Base-by-base conservation (phyloP, 1,140 invertebrate genomes). In the Ceratosolen solmsi region DNA sequence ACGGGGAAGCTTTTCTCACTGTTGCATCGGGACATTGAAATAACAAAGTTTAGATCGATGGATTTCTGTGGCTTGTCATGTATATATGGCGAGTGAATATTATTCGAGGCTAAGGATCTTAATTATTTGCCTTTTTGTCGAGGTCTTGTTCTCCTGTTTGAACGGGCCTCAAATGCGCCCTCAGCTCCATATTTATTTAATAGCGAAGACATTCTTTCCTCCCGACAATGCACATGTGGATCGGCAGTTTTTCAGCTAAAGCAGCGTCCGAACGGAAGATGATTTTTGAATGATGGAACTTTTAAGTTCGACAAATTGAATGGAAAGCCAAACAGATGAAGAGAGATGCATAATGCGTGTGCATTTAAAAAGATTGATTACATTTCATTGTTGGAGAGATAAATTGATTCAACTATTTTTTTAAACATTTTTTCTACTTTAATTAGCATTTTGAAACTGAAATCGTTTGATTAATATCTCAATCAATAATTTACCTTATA, bases 31-130 rank as follows among this genome's bases (percentile, higher is more conserved):
- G 56, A 65, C 65, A 60, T 72, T 51, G 36, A 73, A 71, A 82
- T 82, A 68, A 82, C 65, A 71, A 71, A 77, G 63, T 77, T 82
- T 82, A 8, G 80, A 77, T 82, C 80, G 63, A 77, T 77, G 51
- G 0, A 68, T 81, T 33, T 63, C 46, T 58, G 0, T 5, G 1
- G 65, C 60, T 70, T 82, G 41, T 74, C 49, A 65, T 73, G 33
- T 60, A 51, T 11, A 17, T 11, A 11, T 15, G 7, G 33, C n/a
- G 7, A 51, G 33, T 70, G 8, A 0, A 46, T 70, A 70, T 70
- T 70, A 70, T 46, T 25, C 65, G 22, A 25, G 15, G 5, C 65
- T 8, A 8, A 36, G 41, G 46, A 46, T 51, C 70, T 49, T 74
- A n/a, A 76, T 76, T 76, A 76, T 76, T 75, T n/a, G 11, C 25